Evolutionary conservation across 2,113 vertebrate species (phyloP).

Genomic region (Caranx melampygus): DNA sequence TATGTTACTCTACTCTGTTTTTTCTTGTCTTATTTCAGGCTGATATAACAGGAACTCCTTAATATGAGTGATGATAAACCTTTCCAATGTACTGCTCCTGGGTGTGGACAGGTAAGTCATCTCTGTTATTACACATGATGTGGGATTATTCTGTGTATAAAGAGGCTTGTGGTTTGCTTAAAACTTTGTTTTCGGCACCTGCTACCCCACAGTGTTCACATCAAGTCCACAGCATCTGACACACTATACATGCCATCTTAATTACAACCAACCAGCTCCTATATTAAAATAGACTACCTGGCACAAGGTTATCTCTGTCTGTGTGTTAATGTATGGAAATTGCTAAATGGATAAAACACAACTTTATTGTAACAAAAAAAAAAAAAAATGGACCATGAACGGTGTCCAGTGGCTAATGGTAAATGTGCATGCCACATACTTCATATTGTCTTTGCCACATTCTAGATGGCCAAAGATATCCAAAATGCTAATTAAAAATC

Average conservation of each 20-base stretch:
- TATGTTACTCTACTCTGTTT: neutral
- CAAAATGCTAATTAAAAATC: too few relatives aligned
- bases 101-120: conserved; percentile 94
- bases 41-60: conserved; percentile 91
- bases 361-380: neutral
- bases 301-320: too few relatives aligned
- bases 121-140: neutral
- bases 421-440: too few relatives aligned
- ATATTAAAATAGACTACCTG: neutral
- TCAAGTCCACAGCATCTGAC: neutral
- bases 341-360: neutral
- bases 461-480: too few relatives aligned
- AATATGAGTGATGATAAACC: conserved; percentile 99
- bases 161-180: neutral
- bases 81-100: conserved; percentile 98
- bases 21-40: conserved; percentile 79
- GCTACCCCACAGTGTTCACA: neutral
- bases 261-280: neutral
- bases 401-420: too few relatives aligned
- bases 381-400: neutral
- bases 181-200: too few relatives aligned
- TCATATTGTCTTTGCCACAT: too few relatives aligned
- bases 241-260: neutral
- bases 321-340: neutral
- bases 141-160: neutral